Base-by-base conservation (phyloP, 2,797 vertebrate genomes). In the Psittacula echo region DNA sequence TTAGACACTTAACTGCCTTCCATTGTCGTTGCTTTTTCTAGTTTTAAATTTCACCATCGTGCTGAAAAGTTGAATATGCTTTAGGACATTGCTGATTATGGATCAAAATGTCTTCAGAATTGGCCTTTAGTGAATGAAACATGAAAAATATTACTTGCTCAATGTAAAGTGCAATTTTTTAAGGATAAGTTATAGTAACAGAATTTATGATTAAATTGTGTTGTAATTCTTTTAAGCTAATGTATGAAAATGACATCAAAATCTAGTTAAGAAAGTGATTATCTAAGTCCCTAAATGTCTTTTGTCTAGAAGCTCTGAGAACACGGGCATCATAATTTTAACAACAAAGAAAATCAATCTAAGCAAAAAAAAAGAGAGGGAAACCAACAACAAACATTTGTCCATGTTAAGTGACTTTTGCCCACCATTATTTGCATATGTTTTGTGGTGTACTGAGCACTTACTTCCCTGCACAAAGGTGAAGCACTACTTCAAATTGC, bases 221-320 rank as follows among this genome's bases (percentile, higher is more conserved):
- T 95, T 94, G 87, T 97, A 94, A 96, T 96, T 95, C 90, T 95
- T 95, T 95, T 93, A 91, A 85, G 91, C 71, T 96, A 96, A 91
- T 96, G 79, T 94, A 95, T 93, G 77, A 94, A 96, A 96, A 96
- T 93, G 29, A 94, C 83, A 87, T 95, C 83, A 95, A 82, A 97
- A 93, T 77, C 90, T 85, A 74, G 74, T 95, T 91, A 96, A 54
- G 87, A 88, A 70, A 77, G 83, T 94, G 85, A 86, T 96, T 96
- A 92, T 94, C 56, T 13, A 39, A 90, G 94, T 76, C 64, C 29
- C 89, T 93, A 79, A 94, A 94, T 86, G 80, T 79, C 84, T 94
- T 93, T 90, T 75, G 75, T 83, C 30, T 53, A 83, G 68, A 50
- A 93, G 53, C 65, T 89, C 61, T 83, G 20, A 83, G 42, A 85